Evolutionary conservation across 1,140 invertebrate species (phyloP), one percentile per base, ranked within the genome.

Genomic region (Caerostris extrusa): DNA sequence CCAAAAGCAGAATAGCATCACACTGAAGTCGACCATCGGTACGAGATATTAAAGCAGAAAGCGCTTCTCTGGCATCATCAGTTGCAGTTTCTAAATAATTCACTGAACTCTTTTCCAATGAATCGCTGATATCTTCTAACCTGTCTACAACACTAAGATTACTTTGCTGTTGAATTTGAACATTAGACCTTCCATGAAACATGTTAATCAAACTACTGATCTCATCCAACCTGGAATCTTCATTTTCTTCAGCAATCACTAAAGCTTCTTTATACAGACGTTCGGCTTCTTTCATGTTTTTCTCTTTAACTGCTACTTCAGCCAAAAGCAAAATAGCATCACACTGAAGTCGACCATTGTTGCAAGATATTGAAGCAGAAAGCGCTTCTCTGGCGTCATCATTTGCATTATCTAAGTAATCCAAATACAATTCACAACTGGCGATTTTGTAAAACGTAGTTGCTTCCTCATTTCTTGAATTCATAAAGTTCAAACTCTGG

Each of bases 371-470:
- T 3, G 85, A 17, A 34, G 50, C 50, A 8, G 7, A 10, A 10
- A 86, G 12, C 3, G 85, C n/a, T 12, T 61, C 19, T 6, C 19
- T 58, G 34, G 50, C 85, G 14, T 61, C 12, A 4, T 53, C 14
- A 10, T 3, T 12, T 3, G 85, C 57, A 14, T 60, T 12, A 10
- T 64, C 8, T 60, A 60, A 34, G 50, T 86, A 34, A 12, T 85
- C 19, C 19, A 86, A 61, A 86, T 53, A 12, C 57, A 86, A 8
- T 6, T 86, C 56, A 14, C 85, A 86, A 14, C 61, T 58, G 10
- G 85, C 85, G 3, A 86, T 61, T 12, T 86, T 86, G 10, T 86
- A 86, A 3, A 86, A 64, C n/a, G 61, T 34, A 53, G 34, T 34
- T 14, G 85, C 19, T 50, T 86, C 57, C 8, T 60, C 56, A 12